These are phyloP conservation scores for Heliconius nattereri DNA, from an alignment of 1,140 invertebrate species.

Conservation along the genomic window DNA sequence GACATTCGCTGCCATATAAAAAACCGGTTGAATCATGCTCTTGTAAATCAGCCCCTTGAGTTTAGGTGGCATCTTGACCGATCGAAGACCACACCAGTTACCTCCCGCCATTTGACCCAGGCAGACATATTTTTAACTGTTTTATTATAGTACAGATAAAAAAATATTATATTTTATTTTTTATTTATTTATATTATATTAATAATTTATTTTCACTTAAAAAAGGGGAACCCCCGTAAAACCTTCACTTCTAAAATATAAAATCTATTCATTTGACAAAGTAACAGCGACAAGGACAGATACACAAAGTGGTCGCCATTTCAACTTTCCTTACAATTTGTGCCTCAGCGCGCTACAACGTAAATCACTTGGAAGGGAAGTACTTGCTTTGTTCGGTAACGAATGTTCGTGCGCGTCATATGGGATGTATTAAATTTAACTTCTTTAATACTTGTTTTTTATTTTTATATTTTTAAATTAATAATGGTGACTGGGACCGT, in stretches of 20 bases:
- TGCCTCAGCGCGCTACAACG: conserved; percentile 27
- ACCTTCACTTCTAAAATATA: background rate
- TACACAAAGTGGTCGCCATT: conserved; percentile 16
- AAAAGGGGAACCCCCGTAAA: background rate
- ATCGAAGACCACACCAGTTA: too few species aligned
- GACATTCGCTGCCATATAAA: too few species aligned
- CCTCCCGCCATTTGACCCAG: too few species aligned
- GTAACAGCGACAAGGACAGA: conserved; percentile 12
- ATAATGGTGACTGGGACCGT: too few species aligned
- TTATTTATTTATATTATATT: too few species aligned
- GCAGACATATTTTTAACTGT: too few species aligned
- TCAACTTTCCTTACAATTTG: conserved; percentile 35
- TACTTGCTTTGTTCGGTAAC: conserved; percentile 36
- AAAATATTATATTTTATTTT: too few species aligned
- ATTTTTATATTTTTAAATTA: background rate
- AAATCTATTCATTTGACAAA: conserved; percentile 11
- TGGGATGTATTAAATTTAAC: background rate
- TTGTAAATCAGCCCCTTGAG: too few species aligned
- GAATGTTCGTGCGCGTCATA: conserved; percentile 23
- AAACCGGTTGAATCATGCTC: too few species aligned
- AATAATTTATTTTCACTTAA: background rate
- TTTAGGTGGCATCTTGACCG: too few species aligned
- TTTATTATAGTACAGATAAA: too few species aligned
- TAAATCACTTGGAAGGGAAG: conserved; percentile 38
- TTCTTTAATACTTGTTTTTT: background rate